A percentile compares a stretch with the other conserved stretches of the same genome.
These are phyloP conservation scores for Marmota monax DNA, from an alignment of 2,113 vertebrate species.

Conservation along the genomic window DNA sequence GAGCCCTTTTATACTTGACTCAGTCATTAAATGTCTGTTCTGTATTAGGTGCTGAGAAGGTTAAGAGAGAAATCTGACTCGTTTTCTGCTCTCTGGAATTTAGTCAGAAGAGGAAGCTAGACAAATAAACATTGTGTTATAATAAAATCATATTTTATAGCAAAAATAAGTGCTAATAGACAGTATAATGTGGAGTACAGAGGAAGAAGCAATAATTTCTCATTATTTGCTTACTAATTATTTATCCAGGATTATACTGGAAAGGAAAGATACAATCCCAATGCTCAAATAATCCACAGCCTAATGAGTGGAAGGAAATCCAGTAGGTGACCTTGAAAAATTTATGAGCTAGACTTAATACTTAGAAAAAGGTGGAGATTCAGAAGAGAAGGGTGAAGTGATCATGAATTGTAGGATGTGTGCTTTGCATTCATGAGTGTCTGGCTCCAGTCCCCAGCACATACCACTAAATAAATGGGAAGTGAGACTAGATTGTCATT, in stretches of 20 bases:
- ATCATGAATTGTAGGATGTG: neutral
- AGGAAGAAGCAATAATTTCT: neutral
- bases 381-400: neutral
- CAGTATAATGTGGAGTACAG: neutral
- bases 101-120: neutral
- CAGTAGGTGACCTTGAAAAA: slow-evolving; percentile 28
- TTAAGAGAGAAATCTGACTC: neutral
- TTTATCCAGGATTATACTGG: neutral
- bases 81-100: neutral
- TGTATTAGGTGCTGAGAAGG: neutral
- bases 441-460: neutral
- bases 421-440: neutral
- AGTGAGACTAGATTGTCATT: no score
- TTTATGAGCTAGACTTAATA: neutral
- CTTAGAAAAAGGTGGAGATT: neutral
- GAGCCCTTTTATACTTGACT: neutral
- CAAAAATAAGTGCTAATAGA: slow-evolving; percentile 3
- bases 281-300: neutral
- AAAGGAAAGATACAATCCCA: neutral
- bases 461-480: neutral
- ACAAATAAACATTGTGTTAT: neutral
- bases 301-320: neutral
- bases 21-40: neutral
- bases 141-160: neutral
- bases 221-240: neutral